Evolutionary conservation across 2,888 invertebrate genomes (phyloP), one percentile per base, ranked within the genome.

Genomic region (Cryptus viduatorius): DNA sequence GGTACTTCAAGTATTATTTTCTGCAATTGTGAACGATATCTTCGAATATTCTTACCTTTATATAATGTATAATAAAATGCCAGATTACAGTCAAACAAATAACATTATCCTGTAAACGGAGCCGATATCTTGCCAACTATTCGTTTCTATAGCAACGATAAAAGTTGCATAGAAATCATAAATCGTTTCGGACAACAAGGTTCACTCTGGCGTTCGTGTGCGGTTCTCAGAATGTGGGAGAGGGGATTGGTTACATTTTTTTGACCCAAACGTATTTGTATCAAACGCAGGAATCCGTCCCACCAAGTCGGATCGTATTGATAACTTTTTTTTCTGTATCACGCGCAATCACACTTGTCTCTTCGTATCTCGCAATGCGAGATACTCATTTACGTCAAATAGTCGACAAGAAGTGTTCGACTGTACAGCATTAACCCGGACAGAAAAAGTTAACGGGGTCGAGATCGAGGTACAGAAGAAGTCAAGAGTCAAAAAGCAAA

Each of bases 401-500:
- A 56, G 56, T 37, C 37, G 37, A 37, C 56, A 14, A 56, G 56
- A 56, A 24, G 24, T 19, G 19, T 10, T 24, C 56, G 24, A 56
- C 2, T 46, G 1, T 8, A 44, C 53, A 2, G 44, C 16, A n/a
- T 56, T 12, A 3, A 29, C 24, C n/a, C n/a, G 46, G 14, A 50
- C 8, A 31, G 37, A 44, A 56, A 37, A 61, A 59, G 53, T 4
- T 4, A 56, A 37, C 53, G 8, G 24, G 37, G 50, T 31, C 29
- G 59, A 16, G 53, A 29, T 69, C 48, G 69, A 61, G 64, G 69
- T 71, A 7, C 14, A 46, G 67, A 48, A 59, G 24, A 53, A 24
- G 31, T 7, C 44, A 79, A 37, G 48, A 44, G 64, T 69, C 67
- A 12, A 50, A 56, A 73, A 56, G 31, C 46, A 64, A 72, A 59